These are phyloP conservation scores for Marmota flaviventris DNA, from an alignment of 2,113 vertebrate species.

Conservation along the genomic window DNA sequence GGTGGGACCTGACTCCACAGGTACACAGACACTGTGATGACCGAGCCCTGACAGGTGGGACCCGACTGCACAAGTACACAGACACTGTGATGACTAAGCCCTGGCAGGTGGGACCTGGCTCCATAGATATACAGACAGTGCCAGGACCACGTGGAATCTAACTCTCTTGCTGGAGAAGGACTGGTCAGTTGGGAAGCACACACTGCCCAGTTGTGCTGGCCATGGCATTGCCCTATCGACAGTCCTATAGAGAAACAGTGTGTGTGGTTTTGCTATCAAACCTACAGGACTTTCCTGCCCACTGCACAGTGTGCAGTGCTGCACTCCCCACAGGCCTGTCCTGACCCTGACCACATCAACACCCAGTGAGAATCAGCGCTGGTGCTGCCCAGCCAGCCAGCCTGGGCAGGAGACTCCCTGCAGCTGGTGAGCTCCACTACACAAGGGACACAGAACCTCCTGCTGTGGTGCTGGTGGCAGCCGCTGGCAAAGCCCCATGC, in stretches of 20 bases:
- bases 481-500: background rate
- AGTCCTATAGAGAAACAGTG: no score
- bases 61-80: no score
- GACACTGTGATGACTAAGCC: no score
- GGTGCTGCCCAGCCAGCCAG: background rate
- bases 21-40: no score
- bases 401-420: background rate
- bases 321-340: background rate
- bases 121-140: no score
- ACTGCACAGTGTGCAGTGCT: background rate
- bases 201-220: background rate
- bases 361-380: background rate
- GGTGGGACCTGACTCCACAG: no score
- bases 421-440: background rate
- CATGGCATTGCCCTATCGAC: background rate
- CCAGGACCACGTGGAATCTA: background rate
- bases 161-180: background rate
- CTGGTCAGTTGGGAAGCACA: background rate
- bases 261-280: background rate
- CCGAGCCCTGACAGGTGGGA: no score
- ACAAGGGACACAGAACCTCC: background rate
- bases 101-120: no score
- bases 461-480: background rate
- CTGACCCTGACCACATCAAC: background rate
- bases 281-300: background rate